A percentile compares a stretch with the other conserved stretches of the same genome.
Evolutionary conservation across 2,888 invertebrate species (phyloP).

Genomic region (Sesia bembeciformis): DNA sequence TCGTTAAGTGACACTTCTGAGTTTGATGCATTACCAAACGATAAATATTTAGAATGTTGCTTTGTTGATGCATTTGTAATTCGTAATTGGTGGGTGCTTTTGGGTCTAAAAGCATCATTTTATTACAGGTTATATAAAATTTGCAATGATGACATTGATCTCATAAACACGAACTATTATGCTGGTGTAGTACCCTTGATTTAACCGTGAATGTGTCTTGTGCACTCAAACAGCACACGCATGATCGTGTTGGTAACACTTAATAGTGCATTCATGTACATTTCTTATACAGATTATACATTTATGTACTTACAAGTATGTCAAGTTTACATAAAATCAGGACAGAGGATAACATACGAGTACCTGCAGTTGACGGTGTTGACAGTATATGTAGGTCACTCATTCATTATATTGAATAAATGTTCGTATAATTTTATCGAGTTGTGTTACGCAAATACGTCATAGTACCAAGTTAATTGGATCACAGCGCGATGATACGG

Average conservation of each 20-base stretch:
- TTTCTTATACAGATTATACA: slow-evolving; percentile 41
- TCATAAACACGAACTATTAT: slow-evolving; percentile 7
- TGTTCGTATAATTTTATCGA: background rate
- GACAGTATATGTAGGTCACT: slow-evolving; percentile 48
- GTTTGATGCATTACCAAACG: too few species aligned
- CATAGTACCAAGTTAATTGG: too few species aligned
- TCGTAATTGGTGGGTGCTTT: too few species aligned
- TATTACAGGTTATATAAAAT: background rate
- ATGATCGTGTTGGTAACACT: slow-evolving; percentile 14
- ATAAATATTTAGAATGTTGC: too few species aligned
- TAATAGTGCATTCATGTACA: slow-evolving; percentile 35
- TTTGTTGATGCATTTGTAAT: too few species aligned
- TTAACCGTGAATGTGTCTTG: slow-evolving; percentile 29
- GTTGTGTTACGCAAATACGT: background rate
- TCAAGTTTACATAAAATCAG: slow-evolving; percentile 64
- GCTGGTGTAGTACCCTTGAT: slow-evolving; percentile 27
- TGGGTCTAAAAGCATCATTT: too few species aligned
- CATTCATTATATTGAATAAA: slow-evolving; percentile 1
- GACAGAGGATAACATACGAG: slow-evolving; percentile 60
- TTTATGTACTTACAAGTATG: slow-evolving; percentile 37
- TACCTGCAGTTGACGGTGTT: slow-evolving; percentile 47
- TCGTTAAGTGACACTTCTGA: too few species aligned
- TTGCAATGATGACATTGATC: background rate
- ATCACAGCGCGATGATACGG: too few species aligned
- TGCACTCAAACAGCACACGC: slow-evolving; percentile 26